Percentiles rank a stretch among this genome's conserved stretches.
Conservation (phyloP, 2,888 invertebrate species). For the Autographa pulchrina region DNA sequence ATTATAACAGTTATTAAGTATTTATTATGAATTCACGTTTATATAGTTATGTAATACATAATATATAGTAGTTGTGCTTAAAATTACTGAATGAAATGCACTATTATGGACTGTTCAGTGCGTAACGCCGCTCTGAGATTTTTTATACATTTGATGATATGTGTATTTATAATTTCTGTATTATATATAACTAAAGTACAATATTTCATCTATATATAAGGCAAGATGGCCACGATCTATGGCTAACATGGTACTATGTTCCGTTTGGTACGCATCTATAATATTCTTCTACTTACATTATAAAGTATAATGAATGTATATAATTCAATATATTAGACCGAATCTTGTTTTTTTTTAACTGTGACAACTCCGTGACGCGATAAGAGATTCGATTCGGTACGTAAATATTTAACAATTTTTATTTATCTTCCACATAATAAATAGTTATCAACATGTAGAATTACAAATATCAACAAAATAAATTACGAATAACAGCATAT, state of each 20-base stretch:
- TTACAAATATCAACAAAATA: constrained; percentile 90
- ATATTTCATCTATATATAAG: constrained; percentile 71
- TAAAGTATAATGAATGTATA: constrained; percentile 77
- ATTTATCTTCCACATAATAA: constrained; percentile 85
- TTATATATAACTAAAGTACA: constrained; percentile 67
- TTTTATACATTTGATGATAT: constrained; percentile 73
- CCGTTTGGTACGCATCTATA: constrained; percentile 77
- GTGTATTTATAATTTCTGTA: constrained; percentile 71
- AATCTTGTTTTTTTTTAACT: constrained; percentile 70
- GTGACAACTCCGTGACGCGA: constrained; percentile 64
- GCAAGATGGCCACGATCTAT: constrained; percentile 87
- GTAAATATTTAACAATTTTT: constrained; percentile 88
- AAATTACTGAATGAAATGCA: constrained; percentile 87
- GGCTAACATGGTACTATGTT: constrained; percentile 81
- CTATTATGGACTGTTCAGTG: constrained; percentile 82
- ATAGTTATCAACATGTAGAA: constrained; percentile 89
- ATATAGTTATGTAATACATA: constrained; percentile 79
- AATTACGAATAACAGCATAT: constrained; percentile 89
- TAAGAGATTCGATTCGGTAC: constrained; percentile 78
- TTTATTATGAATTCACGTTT: constrained; percentile 84
- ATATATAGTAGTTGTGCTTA: constrained; percentile 82
- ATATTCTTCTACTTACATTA: constrained; percentile 79
- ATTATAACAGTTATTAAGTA: constrained; percentile 86
- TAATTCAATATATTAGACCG: constrained; percentile 84
- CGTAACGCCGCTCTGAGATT: constrained; percentile 63